Percentiles rank a stretch among this genome's conserved stretches.
Evolutionary conservation across 2,797 vertebrate species (phyloP).

Genomic region (Hypotaenidia okinawae): DNA sequence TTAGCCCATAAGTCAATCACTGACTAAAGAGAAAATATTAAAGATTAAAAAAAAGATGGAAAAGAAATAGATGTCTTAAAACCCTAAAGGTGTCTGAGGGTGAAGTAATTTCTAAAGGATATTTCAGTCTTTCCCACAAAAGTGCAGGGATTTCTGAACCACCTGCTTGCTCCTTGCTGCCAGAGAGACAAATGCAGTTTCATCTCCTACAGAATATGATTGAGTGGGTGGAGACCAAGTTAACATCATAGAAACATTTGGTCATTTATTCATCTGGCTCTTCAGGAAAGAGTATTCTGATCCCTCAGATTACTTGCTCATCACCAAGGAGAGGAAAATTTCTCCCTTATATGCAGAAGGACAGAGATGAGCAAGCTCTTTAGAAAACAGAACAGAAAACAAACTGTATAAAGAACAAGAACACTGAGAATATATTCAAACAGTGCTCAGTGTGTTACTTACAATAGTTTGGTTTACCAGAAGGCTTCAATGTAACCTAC

Average conservation of each 20-base stretch:
- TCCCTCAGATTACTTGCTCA: neutral
- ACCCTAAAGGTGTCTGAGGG: neutral
- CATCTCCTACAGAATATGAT: constrained; percentile 1
- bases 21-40: neutral
- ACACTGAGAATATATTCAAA: neutral
- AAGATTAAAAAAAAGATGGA: neutral
- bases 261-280: constrained; percentile 1
- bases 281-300: constrained; percentile 2
- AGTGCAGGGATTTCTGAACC: neutral
- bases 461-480: neutral
- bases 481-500: neutral
- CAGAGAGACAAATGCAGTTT: constrained; percentile 36
- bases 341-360: neutral
- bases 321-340: neutral
- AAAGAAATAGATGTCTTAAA: neutral
- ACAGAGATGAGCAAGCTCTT: neutral
- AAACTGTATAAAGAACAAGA: neutral
- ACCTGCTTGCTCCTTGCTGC: constrained; percentile 22
- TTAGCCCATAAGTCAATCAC: neutral
- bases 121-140: constrained; percentile 19
- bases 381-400: neutral
- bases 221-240: neutral
- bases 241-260: constrained; percentile 17
- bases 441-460: neutral
- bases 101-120: constrained; percentile 34